These are phyloP conservation scores for Ianthella basta DNA, from an alignment of 37 sponge, comb jelly and placozoan genomes.

Conservation along the genomic window DNA sequence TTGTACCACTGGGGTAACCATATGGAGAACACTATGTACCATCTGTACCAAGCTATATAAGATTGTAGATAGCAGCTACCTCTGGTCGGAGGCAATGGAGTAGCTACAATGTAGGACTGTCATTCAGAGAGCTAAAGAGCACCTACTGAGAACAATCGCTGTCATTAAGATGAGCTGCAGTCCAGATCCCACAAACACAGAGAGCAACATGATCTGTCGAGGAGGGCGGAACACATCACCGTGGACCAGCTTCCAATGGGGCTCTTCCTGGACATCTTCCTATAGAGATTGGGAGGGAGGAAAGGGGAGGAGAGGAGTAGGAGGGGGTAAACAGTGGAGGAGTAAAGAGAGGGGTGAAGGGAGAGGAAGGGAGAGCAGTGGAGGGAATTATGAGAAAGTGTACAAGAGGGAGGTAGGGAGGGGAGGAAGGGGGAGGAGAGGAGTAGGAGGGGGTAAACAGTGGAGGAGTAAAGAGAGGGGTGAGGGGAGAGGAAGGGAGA, in stretches of 20 bases:
- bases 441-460: background rate
- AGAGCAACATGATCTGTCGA: conserved; percentile 82
- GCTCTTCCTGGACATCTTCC: conserved; percentile 99
- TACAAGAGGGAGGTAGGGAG: background rate
- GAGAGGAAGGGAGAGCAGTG: background rate
- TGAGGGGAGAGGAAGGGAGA: background rate
- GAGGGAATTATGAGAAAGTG: background rate
- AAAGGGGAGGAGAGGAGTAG: background rate
- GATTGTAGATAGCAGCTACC: no score
- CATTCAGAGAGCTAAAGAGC: no score
- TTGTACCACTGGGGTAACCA: no score
- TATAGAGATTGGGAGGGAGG: background rate
- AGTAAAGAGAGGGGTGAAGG: background rate
- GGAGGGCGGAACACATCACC: conserved; percentile 99
- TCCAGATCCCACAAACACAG: conserved; percentile 92
- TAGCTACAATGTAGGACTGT: no score
- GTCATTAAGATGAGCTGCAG: conserved; percentile 85
- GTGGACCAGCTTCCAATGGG: conserved; percentile 99
- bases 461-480: background rate
- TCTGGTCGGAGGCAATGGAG: no score
- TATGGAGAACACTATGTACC: no score
- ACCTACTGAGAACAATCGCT: conserved; percentile 73
- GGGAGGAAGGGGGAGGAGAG: background rate
- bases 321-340: background rate
- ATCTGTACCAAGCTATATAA: no score